Base-by-base conservation (phyloP, 2,888 invertebrate species). In the Drosophila neotestacea region DNA sequence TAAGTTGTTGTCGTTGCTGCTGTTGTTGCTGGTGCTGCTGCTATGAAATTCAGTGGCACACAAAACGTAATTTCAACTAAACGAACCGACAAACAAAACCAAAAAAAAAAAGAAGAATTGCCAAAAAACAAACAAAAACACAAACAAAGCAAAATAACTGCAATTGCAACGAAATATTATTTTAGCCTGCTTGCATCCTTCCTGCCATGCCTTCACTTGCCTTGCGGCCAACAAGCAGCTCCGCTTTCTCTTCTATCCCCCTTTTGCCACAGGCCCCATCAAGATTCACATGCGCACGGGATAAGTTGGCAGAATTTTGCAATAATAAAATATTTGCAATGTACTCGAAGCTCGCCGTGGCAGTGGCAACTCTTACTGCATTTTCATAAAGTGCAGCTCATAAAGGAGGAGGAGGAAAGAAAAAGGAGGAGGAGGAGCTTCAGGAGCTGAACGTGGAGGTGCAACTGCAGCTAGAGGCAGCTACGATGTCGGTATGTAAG, bases 261-360 rank as follows among this genome's bases (percentile, higher is more conserved):
- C n/a, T 46, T 2, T 4, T n/a, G 28, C 27, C 39, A 4, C 6
- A 22, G 41, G 28, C 32, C 11, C 44, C 63, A 55, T 30, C 52
- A 70, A 76, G 75, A 79, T 64, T 81, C 89, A 85, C 78, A 85
- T 88, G 80, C 82, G 66, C 85, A 74, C 64, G 75, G 88, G 74
- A 84, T 90, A 90, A 90, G 85, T 90, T 86, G 90, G 77, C 73
- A 77, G 84, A 88, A 88, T 90, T 88, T 81, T 78, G 88, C 90
- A 88, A 90, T 90, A 88, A 88, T 90, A 88, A 88, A 88, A 90
- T 90, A 88, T 90, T 90, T 88, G 81, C 87, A 73, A 89, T 90
- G 84, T 88, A 89, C 84, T 85, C 81, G 84, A 85, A 86, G 65
- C 76, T 58, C 51, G 32, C 55, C 38, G 32, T 50, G 46, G 56